A percentile compares a stretch with the other conserved stretches of the same genome.
Evolutionary conservation across 2,888 invertebrate genomes (phyloP).

Genomic region (Agrotis puta): DNA sequence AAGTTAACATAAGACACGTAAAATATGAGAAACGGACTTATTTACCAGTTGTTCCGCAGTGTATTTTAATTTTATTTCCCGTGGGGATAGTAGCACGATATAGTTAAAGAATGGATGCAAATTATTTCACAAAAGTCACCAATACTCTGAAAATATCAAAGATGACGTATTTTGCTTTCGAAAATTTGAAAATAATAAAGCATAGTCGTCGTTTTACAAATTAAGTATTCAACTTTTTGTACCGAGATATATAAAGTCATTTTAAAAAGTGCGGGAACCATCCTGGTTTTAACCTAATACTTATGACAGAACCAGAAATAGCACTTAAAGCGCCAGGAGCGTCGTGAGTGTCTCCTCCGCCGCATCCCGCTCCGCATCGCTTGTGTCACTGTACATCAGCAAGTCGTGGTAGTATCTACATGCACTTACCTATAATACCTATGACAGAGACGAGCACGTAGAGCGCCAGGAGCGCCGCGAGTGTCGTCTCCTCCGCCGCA

Average conservation of each 20-base stretch:
- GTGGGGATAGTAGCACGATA: not conserved
- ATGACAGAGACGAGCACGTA: slow-evolving; percentile 88
- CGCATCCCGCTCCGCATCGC: slow-evolving; percentile 71
- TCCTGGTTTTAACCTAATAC: too few relatives aligned
- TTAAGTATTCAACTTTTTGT: too few relatives aligned
- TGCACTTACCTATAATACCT: slow-evolving; percentile 83
- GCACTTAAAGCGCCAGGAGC: slow-evolving; percentile 84
- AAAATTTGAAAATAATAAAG: too few relatives aligned
- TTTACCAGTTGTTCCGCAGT: slow-evolving; percentile 1
- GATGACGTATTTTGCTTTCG: too few relatives aligned
- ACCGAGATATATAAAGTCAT: too few relatives aligned
- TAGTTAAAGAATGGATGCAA: not conserved
- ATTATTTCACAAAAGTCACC: too few relatives aligned
- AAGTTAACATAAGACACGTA: slow-evolving; percentile 15
- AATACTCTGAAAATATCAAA: too few relatives aligned
- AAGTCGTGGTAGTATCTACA: not conserved
- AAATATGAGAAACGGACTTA: slow-evolving; percentile 11
- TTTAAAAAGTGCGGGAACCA: too few relatives aligned
- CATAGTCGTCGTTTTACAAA: too few relatives aligned
- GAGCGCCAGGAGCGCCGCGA: slow-evolving; percentile 82
- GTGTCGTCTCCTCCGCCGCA: slow-evolving; percentile 74
- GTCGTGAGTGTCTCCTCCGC: slow-evolving; percentile 78
- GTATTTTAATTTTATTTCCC: not conserved
- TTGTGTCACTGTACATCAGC: slow-evolving; percentile 84
- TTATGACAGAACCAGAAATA: too few relatives aligned